These are phyloP conservation scores for Bugulina stolonifera DNA, from an alignment of 2,888 invertebrate species.

Conservation along the genomic window DNA sequence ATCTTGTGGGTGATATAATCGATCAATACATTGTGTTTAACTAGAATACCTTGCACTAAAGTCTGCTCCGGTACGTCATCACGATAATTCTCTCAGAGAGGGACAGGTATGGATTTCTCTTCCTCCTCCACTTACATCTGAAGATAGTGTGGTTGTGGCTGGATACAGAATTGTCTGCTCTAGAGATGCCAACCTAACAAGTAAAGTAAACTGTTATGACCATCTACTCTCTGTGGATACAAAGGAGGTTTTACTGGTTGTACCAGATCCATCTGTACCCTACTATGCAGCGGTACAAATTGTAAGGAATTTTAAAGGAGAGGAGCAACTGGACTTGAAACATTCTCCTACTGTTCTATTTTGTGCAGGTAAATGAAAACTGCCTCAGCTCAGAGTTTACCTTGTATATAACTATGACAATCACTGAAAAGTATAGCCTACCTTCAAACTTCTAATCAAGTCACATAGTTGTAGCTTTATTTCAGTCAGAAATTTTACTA, in stretches of 20 bases:
- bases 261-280: not conserved
- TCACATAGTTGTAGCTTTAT: too few relatives aligned
- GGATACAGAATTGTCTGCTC: not conserved
- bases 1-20: too few relatives aligned
- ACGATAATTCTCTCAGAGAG: not conserved
- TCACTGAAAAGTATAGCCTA: too few relatives aligned
- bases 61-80: not conserved
- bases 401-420: too few relatives aligned
- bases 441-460: too few relatives aligned
- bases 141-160: constrained; percentile 3
- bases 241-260: not conserved
- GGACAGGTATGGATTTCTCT: not conserved
- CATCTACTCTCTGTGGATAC: not conserved
- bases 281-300: not conserved
- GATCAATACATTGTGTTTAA: too few relatives aligned
- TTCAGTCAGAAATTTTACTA: too few relatives aligned
- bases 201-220: not conserved
- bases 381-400: too few relatives aligned
- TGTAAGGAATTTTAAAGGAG: not conserved
- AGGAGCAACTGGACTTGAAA: not conserved
- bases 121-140: not conserved
- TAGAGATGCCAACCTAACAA: not conserved
- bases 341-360: not conserved
- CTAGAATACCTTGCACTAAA: not conserved
- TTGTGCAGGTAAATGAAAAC: not conserved